phyloP scores from a whole-genome alignment of 1,140 invertebrate species.

The Bursaphelenchus mucronatus region DNA sequence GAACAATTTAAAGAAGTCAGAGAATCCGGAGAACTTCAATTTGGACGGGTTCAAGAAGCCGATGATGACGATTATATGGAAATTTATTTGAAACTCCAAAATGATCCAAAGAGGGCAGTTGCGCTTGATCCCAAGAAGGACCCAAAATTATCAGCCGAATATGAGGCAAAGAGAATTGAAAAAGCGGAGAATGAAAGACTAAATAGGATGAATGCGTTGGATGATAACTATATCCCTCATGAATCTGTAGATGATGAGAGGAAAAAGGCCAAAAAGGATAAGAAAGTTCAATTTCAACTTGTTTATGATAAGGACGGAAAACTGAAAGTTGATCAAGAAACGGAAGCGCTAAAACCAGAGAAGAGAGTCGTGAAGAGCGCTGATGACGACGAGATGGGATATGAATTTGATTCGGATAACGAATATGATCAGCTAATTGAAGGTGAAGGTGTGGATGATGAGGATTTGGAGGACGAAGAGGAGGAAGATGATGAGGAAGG shows the following conservation, averaged over 20 bases:
- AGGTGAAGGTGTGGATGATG: conserved; percentile 2
- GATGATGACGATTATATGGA: conserved; percentile 21
- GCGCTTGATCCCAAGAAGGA: conserved; percentile 10
- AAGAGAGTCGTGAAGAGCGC: background rate
- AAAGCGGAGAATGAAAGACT: conserved; percentile 10
- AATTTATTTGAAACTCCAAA: background rate
- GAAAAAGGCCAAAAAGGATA: too few species aligned
- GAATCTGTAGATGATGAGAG: conserved; percentile 10
- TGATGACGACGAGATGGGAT: conserved; percentile 10
- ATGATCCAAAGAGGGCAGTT: background rate
- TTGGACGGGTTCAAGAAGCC: conserved; percentile 11
- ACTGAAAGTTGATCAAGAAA: background rate
- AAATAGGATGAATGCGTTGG: conserved; percentile 6
- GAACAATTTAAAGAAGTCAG: conserved; percentile 11
- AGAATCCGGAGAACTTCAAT: conserved; percentile 10
- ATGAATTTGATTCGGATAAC: background rate
- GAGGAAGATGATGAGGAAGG: conserved; percentile 3
- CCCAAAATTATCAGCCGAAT: background rate
- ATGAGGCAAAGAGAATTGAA: conserved; percentile 8
- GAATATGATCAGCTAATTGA: background rate
- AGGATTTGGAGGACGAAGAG: conserved; percentile 1
- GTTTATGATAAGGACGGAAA: conserved; percentile 3
- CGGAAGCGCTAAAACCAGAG: background rate
- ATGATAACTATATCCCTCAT: background rate
- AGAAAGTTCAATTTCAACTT: background rate